Evolutionary conservation across 1,140 invertebrate genomes (phyloP).

Genomic region (Laupala kohalensis): DNA sequence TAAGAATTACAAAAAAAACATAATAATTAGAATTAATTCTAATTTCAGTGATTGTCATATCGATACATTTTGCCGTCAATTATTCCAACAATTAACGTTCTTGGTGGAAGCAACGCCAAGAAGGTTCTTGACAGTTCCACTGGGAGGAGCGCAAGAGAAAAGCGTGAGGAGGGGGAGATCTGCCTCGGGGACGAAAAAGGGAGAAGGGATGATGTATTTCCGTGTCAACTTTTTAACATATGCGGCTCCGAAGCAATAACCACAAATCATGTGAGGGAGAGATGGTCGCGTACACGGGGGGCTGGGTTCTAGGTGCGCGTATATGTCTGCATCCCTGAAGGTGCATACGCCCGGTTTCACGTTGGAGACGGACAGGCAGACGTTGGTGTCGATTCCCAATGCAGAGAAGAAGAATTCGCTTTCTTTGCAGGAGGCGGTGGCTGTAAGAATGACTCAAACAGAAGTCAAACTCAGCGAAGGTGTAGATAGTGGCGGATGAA

Average conservation of each 20-base stretch:
- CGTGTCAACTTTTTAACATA: constrained; percentile 8
- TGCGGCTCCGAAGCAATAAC: constrained; percentile 6
- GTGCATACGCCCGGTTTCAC: not conserved
- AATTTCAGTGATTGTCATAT: no score
- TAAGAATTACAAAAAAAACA: no score
- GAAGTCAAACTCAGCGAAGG: no score
- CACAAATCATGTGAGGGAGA: constrained; percentile 1
- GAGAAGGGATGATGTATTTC: not conserved
- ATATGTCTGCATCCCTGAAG: not conserved
- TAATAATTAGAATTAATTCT: no score
- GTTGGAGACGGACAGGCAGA: not conserved
- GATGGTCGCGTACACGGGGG: not conserved
- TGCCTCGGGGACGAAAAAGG: no score
- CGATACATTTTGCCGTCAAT: no score
- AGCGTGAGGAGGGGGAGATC: not conserved
- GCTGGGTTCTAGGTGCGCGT: not conserved
- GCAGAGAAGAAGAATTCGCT: not conserved
- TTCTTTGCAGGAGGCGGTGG: no score
- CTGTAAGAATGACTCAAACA: no score
- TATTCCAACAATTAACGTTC: no score
- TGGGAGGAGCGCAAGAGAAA: not conserved
- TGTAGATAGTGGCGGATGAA: no score
- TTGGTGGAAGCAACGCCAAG: no score
- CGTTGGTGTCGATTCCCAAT: not conserved
- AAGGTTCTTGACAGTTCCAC: no score